These are phyloP conservation scores for Vireo griseus DNA, from an alignment of 2,797 vertebrate genomes.

Conservation along the genomic window DNA sequence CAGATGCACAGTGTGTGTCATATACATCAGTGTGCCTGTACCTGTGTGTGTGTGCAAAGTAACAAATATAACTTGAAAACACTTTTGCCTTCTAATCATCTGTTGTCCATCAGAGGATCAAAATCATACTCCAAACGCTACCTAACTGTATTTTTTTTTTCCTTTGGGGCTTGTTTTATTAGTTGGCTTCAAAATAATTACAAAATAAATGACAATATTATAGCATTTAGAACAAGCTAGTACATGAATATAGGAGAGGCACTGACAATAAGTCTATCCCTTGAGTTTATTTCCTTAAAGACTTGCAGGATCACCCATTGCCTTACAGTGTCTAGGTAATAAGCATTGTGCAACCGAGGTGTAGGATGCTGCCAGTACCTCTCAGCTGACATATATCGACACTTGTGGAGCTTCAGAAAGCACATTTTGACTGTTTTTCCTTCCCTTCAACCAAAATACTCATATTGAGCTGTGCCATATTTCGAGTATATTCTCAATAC, in stretches of 20 bases:
- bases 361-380: background rate
- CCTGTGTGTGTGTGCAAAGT: background rate
- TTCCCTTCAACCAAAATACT: constrained; percentile 39
- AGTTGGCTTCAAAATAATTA: background rate
- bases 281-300: constrained; percentile 9
- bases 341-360: constrained; percentile 68
- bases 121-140: background rate
- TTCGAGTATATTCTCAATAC: constrained; percentile 59
- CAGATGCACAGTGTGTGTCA: background rate
- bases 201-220: background rate
- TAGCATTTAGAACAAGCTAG: background rate
- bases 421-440: constrained; percentile 24
- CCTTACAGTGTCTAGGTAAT: constrained; percentile 37
- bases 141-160: background rate
- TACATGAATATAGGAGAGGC: background rate
- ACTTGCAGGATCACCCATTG: background rate
- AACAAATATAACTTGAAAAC: background rate
- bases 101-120: constrained; percentile 2
- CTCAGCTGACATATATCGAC: background rate
- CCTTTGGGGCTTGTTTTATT: background rate
- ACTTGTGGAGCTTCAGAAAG: background rate
- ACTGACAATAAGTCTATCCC: background rate
- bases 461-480: constrained; percentile 48
- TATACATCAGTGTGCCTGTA: background rate
- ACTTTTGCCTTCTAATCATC: background rate